These are phyloP conservation scores for Dicerorhinus sumatrensis DNA, from an alignment of 2,113 vertebrate species.

Conservation along the genomic window DNA sequence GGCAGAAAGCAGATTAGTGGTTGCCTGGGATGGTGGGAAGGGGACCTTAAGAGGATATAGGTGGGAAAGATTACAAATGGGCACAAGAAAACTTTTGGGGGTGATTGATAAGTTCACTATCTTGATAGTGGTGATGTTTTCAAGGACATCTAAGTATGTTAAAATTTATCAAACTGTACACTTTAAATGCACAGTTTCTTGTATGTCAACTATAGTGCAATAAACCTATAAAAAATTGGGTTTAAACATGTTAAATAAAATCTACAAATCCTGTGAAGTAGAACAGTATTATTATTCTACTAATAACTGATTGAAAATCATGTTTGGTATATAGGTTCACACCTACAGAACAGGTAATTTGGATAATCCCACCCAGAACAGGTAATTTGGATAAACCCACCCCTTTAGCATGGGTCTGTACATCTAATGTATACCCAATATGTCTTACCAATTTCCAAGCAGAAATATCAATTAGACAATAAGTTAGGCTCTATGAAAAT, in stretches of 20 bases:
- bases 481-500: conserved; percentile 18
- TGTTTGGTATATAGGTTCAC: not conserved
- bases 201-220: not conserved
- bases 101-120: not conserved
- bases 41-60: not conserved
- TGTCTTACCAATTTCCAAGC: conserved; percentile 2
- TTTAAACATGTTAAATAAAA: conserved; percentile 51
- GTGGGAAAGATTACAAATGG: not conserved
- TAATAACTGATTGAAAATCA: conserved; percentile 16
- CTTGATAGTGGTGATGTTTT: not conserved
- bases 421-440: not conserved
- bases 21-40: not conserved
- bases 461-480: conserved; percentile 56
- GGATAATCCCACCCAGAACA: not conserved
- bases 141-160: not conserved
- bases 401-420: not conserved
- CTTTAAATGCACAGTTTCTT: not conserved
- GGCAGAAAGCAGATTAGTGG: not conserved
- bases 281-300: not conserved
- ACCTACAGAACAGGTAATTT: not conserved
- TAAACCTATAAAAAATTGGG: not conserved
- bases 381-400: not conserved
- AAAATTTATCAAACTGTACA: not conserved
- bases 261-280: not conserved
- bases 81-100: not conserved